Evolutionary conservation across 2,888 invertebrate genomes (phyloP), one percentile per base, ranked within the genome.

Genomic region (Drosophila longiperda): DNA sequence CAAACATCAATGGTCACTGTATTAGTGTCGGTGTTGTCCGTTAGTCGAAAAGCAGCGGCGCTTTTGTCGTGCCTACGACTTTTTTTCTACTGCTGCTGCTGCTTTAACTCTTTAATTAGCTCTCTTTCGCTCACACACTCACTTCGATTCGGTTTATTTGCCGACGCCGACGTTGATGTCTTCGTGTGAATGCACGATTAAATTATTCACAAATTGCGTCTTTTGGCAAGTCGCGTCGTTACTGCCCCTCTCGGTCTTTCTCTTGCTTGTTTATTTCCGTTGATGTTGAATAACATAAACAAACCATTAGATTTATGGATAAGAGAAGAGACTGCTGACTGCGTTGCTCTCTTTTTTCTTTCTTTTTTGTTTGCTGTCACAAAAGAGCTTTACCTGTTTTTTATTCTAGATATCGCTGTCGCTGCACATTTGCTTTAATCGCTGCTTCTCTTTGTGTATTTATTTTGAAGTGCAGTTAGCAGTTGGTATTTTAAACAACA

Each of bases 191-290:
- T 85, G 85, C 70, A 86, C 85, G 85, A 90, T 86, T 90, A 86
- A 86, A 83, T 75, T 85, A 89, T 85, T 89, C 90, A 83, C 80
- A 88, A 89, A 78, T 78, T 85, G 90, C 88, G 85, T 89, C 86
- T 85, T 75, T 75, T 66, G 65, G 71, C 66, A 70, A 70, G 70
- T 60, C 63, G 54, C 26, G 58, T 58, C 11, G 36, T 23, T 17
- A 23, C 12, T 20, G 8, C 20, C 34, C 40, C 68, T 68, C 48
- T 45, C 50, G 33, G 17, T 59, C 38, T 63, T 48, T 23, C 38
- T 45, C 53, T 49, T 33, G 40, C 57, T 61, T 55, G 32, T 34
- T 61, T 52, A 57, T 52, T 75, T 75, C 45, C 45, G 66, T 26
- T 64, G n/a, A 55, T 76, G 54, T 42, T 52, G 61, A 66, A 77